Percentiles rank a stretch among this genome's conserved stretches.
These are phyloP conservation scores for Gandaritis pyraliata DNA, from an alignment of 2,888 invertebrate species.

Conservation along the genomic window DNA sequence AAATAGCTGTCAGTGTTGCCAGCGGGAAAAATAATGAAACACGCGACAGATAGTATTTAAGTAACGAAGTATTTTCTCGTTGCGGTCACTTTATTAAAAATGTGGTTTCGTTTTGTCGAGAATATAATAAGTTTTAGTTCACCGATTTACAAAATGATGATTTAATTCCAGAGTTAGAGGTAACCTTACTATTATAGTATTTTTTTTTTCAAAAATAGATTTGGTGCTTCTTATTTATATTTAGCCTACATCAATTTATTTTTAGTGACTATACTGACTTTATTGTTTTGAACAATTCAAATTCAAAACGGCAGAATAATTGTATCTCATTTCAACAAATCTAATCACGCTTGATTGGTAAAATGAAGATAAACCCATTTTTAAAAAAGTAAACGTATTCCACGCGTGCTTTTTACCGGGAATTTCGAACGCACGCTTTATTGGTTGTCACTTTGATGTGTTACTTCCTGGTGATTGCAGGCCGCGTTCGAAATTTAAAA, in stretches of 20 bases:
- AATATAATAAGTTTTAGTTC: conserved; percentile 20
- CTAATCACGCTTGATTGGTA: too few species aligned
- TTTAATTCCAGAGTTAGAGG: not conserved
- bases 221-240: too few species aligned
- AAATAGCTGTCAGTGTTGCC: conserved; percentile 29
- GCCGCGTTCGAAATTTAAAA: conserved; percentile 61
- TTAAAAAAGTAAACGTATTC: conserved; percentile 5
- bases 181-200: too few species aligned
- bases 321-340: too few species aligned
- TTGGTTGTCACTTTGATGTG: conserved; percentile 64
- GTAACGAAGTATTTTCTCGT: conserved; percentile 29
- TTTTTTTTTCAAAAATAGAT: too few species aligned
- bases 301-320: too few species aligned
- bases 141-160: conserved; percentile 7
- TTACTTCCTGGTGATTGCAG: conserved; percentile 59
- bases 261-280: too few species aligned
- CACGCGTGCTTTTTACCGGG: conserved; percentile 45
- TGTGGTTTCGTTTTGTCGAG: conserved; percentile 21
- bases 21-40: conserved; percentile 49
- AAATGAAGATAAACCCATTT: too few species aligned
- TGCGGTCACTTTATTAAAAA: conserved; percentile 36
- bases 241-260: too few species aligned
- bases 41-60: conserved; percentile 31
- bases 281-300: too few species aligned
- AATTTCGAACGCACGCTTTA: conserved; percentile 57